phyloP scores from a whole-genome alignment of 2,797 vertebrate genomes.

The Peromyscus melanophrys region DNA sequence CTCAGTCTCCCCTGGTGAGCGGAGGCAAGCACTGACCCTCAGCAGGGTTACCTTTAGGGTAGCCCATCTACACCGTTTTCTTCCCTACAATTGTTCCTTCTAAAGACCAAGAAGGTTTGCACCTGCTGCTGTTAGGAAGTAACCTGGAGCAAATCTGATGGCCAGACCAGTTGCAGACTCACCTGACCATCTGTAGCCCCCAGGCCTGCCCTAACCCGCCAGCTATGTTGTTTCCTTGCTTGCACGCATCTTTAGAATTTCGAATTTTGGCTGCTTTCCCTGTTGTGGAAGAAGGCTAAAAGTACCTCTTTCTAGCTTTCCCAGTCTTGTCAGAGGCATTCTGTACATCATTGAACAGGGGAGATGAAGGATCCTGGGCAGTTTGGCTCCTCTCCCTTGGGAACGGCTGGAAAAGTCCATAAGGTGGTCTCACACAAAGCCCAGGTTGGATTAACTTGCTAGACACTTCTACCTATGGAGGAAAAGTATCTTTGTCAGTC shows the following conservation, averaged over 20 bases:
- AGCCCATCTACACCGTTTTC: not conserved
- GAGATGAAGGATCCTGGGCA: slow-evolving; percentile 53
- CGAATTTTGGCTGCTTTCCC: slow-evolving; percentile 23
- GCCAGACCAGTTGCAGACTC: not conserved
- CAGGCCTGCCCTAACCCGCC: not conserved
- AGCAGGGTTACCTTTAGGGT: not conserved
- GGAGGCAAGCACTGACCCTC: not conserved
- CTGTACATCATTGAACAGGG: not conserved
- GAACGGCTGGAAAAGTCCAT: slow-evolving; percentile 24
- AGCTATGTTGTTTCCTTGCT: not conserved
- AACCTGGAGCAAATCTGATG: slow-evolving; percentile 51
- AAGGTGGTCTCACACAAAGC: slow-evolving; percentile 69
- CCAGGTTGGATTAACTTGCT: slow-evolving; percentile 51
- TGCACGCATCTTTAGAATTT: not conserved
- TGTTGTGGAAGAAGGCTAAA: slow-evolving; percentile 51
- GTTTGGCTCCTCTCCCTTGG: slow-evolving; percentile 34
- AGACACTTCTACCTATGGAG: slow-evolving; percentile 34
- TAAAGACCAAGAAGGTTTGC: slow-evolving; percentile 1
- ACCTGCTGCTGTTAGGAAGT: slow-evolving; percentile 59
- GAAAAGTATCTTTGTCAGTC: slow-evolving; percentile 71
- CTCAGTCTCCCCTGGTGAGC: not conserved
- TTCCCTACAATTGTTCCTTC: not conserved
- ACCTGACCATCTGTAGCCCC: not conserved
- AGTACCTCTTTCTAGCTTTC: slow-evolving; percentile 48
- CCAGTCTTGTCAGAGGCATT: slow-evolving; percentile 2